phyloP scores from a whole-genome alignment of 2,113 vertebrate genomes.

The Micronycteris hirsuta region DNA sequence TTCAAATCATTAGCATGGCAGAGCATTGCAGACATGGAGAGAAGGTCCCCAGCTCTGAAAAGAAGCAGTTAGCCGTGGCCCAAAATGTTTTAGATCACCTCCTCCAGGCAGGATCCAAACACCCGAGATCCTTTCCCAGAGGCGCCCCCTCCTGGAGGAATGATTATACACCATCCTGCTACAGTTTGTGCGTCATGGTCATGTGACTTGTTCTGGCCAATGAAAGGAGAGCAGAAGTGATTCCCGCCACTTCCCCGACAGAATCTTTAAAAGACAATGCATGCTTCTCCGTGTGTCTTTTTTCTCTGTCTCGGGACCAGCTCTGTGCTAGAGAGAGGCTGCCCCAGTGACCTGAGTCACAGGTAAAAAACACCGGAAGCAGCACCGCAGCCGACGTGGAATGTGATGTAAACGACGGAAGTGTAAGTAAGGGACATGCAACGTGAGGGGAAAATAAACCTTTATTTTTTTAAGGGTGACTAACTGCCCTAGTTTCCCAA shows the following conservation, averaged over 20 bases:
- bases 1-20: slow-evolving; percentile 25
- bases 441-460: neutral
- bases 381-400: rapidly evolving
- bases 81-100: neutral
- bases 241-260: rapidly evolving
- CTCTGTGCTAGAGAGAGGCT: neutral
- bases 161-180: too few relatives aligned
- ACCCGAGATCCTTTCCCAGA: neutral
- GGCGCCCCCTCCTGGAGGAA: neutral
- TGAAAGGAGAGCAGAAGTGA: neutral
- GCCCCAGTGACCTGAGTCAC: rapidly evolving
- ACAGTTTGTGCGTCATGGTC: neutral
- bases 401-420: rapidly evolving
- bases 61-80: neutral
- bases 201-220: neutral
- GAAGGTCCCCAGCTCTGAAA: neutral
- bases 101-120: neutral
- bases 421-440: neutral
- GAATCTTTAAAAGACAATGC: rapidly evolving
- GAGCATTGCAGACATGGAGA: rapidly evolving
- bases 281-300: neutral
- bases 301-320: neutral
- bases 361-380: neutral
- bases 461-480: neutral
- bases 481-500: neutral